phyloP scores from a whole-genome alignment of 1,140 invertebrate genomes.

The Proctacanthus coquilletti region DNA sequence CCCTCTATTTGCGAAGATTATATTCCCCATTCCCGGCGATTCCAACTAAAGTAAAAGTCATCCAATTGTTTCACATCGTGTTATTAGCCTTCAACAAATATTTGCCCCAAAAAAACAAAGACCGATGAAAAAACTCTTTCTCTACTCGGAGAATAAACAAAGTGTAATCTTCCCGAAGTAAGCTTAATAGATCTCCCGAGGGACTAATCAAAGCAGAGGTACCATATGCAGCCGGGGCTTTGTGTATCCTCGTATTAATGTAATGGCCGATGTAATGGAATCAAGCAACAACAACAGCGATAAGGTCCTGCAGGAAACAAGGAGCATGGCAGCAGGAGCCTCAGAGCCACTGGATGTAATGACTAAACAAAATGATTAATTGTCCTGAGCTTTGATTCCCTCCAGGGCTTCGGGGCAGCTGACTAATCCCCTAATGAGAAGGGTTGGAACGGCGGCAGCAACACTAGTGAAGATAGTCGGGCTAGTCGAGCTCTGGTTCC shows the following conservation, averaged over 20 bases:
- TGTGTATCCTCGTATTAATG: background rate
- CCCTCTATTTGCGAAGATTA: no score
- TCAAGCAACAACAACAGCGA: background rate
- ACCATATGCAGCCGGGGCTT: background rate
- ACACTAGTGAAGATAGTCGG: no score
- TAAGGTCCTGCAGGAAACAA: background rate
- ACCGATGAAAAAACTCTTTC: background rate
- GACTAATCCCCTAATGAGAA: background rate
- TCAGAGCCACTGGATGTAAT: background rate
- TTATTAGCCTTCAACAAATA: constrained; percentile 1
- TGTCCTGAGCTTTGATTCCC: background rate
- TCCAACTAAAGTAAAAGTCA: no score
- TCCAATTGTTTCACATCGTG: background rate
- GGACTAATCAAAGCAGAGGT: background rate
- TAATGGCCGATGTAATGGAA: background rate
- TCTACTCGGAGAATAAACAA: background rate
- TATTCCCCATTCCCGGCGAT: no score
- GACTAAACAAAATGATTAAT: constrained; percentile 1
- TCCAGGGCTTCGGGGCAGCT: background rate
- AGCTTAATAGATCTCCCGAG: constrained; percentile 1
- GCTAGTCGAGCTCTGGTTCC: no score
- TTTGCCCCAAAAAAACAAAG: background rate
- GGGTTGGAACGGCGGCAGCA: no score
- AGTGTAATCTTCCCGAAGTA: background rate
- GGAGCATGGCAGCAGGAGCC: background rate